A percentile compares a stretch with the other conserved stretches of the same genome.
Evolutionary conservation across 2,888 invertebrate genomes (phyloP).

Genomic region (Lasioglossum figueresi): DNA sequence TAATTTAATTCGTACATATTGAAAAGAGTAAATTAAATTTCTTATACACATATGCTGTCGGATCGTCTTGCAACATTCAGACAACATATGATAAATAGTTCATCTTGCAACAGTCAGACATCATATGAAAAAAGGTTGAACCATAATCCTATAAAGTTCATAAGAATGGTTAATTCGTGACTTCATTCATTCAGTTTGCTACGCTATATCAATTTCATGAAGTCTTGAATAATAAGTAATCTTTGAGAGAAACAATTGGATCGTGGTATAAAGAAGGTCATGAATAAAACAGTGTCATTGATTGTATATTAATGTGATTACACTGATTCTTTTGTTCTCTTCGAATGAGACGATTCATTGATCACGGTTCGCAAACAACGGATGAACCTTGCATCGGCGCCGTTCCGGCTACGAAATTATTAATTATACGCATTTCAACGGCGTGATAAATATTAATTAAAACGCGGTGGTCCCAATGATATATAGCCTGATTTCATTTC

Average conservation of each 20-base stretch:
- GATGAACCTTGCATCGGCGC: background rate
- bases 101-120: background rate
- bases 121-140: background rate
- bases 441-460: slow-evolving; percentile 52
- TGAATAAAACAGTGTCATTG: slow-evolving; percentile 17
- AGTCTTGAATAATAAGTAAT: background rate
- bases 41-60: background rate
- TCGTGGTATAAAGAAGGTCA: background rate
- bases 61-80: too few species aligned
- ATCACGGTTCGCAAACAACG: slow-evolving; percentile 15
- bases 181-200: background rate
- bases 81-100: too few species aligned
- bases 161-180: background rate
- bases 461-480: slow-evolving; percentile 23
- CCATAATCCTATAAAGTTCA: background rate
- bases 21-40: background rate
- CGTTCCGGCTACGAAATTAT: slow-evolving; percentile 23
- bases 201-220: background rate
- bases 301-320: slow-evolving; percentile 24
- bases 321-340: slow-evolving; percentile 14
- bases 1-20: background rate
- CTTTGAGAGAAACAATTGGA: background rate
- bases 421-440: slow-evolving; percentile 21
- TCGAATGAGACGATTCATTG: slow-evolving; percentile 27
- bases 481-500: slow-evolving; percentile 15